phyloP scores from a whole-genome alignment of 2,888 invertebrate species.

The Myathropa florea region DNA sequence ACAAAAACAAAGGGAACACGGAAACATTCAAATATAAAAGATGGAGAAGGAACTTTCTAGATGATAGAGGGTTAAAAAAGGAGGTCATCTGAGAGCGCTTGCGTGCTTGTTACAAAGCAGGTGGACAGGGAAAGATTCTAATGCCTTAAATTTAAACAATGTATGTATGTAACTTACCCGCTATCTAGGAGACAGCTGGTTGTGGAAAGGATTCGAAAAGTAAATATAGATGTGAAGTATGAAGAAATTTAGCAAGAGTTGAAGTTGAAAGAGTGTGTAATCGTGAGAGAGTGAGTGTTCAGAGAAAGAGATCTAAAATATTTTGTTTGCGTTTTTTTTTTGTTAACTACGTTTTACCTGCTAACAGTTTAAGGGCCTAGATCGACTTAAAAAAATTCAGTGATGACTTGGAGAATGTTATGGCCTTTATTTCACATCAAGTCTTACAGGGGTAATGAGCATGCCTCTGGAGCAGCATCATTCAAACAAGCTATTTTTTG shows the following conservation, averaged over 20 bases:
- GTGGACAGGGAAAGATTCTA: background rate
- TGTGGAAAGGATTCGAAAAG: constrained; percentile 54
- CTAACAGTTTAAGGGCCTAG: too few relatives aligned
- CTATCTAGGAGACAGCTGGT: constrained; percentile 82
- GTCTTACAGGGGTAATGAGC: too few relatives aligned
- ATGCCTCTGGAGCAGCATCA: too few relatives aligned
- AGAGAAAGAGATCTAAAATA: too few relatives aligned
- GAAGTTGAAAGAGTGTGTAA: constrained; percentile 7
- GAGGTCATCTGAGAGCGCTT: background rate
- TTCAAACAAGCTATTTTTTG: too few relatives aligned
- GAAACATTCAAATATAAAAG: background rate
- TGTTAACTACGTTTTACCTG: too few relatives aligned
- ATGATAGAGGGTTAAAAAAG: background rate
- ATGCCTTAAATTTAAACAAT: background rate
- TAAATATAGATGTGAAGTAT: constrained; percentile 37
- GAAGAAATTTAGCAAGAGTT: constrained; percentile 25
- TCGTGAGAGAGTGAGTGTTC: background rate
- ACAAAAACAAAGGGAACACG: background rate
- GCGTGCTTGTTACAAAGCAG: background rate
- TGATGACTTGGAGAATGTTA: too few relatives aligned
- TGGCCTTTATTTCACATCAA: too few relatives aligned
- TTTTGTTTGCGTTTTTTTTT: too few relatives aligned
- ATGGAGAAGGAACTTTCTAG: background rate
- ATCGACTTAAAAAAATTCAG: too few relatives aligned
- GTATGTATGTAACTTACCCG: constrained; percentile 79